Conservation (phyloP, 2,888 invertebrate species). For the Metellina segmentata region DNA sequence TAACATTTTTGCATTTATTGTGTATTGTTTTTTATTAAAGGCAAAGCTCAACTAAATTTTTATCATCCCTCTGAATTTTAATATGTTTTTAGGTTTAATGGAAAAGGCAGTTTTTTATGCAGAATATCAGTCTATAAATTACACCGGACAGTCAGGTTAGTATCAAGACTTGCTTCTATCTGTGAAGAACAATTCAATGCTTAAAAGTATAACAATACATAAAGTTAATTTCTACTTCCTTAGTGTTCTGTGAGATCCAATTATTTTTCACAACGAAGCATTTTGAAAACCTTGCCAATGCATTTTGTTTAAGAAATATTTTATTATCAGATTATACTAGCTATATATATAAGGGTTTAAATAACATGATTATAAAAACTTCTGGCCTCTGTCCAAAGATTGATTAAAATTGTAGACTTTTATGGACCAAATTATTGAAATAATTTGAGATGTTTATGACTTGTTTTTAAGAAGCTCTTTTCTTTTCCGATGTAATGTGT, state of each 20-base stretch:
- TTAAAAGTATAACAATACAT: too few relatives aligned
- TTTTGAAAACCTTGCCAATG: not conserved
- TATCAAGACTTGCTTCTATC: not conserved
- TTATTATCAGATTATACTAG: not conserved
- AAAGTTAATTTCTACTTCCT: too few relatives aligned
- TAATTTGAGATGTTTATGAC: not conserved
- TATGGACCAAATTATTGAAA: too few relatives aligned
- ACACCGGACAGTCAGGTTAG: slow-evolving; percentile 83
- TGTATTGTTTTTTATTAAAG: not conserved
- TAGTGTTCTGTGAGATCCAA: too few relatives aligned
- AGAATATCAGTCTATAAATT: slow-evolving; percentile 90
- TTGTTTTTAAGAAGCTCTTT: not conserved
- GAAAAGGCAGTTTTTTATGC: slow-evolving; percentile 92
- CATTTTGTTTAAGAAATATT: not conserved
- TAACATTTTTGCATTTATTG: not conserved
- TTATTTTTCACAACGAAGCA: too few relatives aligned
- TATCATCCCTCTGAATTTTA: too few relatives aligned
- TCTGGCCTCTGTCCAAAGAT: not conserved
- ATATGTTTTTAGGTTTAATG: slow-evolving; percentile 82
- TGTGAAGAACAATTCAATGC: not conserved
- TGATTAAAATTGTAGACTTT: too few relatives aligned
- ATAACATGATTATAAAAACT: not conserved
- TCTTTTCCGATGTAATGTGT: not conserved
- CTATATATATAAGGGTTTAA: not conserved
- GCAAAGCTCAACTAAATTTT: too few relatives aligned